Conservation (phyloP, 1,140 invertebrate genomes). For the Harlomillsia oculata region DNA sequence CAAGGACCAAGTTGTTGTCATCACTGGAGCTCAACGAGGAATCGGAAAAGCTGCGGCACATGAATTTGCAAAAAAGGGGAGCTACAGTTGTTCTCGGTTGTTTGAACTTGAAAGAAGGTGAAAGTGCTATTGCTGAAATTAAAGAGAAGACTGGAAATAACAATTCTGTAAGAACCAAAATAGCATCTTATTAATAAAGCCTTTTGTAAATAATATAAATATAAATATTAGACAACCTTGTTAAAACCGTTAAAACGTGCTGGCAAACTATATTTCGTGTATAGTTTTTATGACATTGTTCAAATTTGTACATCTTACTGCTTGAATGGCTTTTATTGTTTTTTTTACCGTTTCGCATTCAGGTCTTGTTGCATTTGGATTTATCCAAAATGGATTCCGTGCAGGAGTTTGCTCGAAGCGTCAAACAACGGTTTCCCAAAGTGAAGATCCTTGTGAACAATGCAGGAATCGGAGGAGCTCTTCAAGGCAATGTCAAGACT, state of each 20-base stretch:
- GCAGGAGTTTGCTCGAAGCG: background rate
- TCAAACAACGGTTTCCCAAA: background rate
- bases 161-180: background rate
- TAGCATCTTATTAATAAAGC: background rate
- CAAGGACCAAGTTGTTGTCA: slow-evolving; percentile 1
- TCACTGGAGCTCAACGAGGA: slow-evolving; percentile 40
- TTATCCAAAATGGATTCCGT: background rate
- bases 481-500: background rate
- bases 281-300: no score
- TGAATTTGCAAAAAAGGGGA: slow-evolving; percentile 52
- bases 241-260: no score
- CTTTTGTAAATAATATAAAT: background rate
- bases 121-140: slow-evolving; percentile 45
- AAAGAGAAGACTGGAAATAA: background rate
- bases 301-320: no score
- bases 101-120: slow-evolving; percentile 52
- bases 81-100: slow-evolving; percentile 65
- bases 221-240: no score
- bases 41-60: slow-evolving; percentile 64
- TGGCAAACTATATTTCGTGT: no score
- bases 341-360: background rate
- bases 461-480: background rate
- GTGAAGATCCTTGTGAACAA: slow-evolving; percentile 1
- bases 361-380: background rate
- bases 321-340: no score